Conservation (phyloP, 2,797 vertebrate genomes). For the Sebastes hubbsi region DNA sequence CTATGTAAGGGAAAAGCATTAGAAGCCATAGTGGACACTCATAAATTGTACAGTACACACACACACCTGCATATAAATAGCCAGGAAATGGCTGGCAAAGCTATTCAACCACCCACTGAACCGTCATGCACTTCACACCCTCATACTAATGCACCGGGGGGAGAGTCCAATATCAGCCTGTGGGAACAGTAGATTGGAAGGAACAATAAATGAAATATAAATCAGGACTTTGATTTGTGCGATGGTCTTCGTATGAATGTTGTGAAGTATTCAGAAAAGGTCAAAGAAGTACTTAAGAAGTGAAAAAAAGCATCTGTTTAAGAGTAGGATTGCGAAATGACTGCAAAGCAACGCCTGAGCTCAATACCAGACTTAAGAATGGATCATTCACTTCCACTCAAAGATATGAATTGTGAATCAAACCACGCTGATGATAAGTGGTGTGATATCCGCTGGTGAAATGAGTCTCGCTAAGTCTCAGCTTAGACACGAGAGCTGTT, state of each 20-base stretch:
- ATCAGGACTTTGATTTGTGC: conserved; percentile 34
- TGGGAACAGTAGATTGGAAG: conserved; percentile 4
- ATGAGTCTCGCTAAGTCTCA: conserved; percentile 22
- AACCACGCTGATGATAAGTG: background rate
- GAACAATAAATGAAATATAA: conserved; percentile 39
- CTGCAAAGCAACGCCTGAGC: background rate
- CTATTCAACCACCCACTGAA: conserved; percentile 48
- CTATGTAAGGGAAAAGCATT: conserved; percentile 55
- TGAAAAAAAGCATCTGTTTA: background rate
- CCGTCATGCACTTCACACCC: conserved; percentile 30
- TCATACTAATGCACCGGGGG: conserved; percentile 40
- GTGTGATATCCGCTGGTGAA: conserved; percentile 17
- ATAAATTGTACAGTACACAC: conserved; percentile 57
- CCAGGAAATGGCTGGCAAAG: conserved; percentile 51
- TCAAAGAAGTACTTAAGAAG: conserved; percentile 27
- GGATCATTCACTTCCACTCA: background rate
- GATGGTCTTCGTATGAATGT: conserved; percentile 2
- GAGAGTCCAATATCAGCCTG: conserved; percentile 15
- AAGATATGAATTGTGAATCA: background rate
- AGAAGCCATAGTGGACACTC: conserved; percentile 52
- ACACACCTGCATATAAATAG: conserved; percentile 68
- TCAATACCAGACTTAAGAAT: background rate
- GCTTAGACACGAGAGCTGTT: conserved; percentile 61
- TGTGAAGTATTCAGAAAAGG: conserved; percentile 29
- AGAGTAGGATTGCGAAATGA: background rate